Percentiles rank a stretch among this genome's conserved stretches.
These are phyloP conservation scores for Macrobrachium rosenbergii DNA, from an alignment of 1,140 invertebrate genomes.

Conservation along the genomic window DNA sequence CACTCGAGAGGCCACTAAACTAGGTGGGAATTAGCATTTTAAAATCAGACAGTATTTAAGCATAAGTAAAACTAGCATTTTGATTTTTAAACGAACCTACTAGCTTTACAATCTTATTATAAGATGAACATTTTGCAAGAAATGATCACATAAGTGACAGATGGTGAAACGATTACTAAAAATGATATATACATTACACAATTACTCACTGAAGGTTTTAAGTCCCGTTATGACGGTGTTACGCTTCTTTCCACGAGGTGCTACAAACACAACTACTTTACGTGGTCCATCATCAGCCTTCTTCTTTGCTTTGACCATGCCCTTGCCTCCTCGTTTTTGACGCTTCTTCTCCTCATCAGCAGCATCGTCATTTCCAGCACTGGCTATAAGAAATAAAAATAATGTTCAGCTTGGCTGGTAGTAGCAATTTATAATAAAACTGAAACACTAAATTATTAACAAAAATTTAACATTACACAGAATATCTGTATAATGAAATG, in stretches of 20 bases:
- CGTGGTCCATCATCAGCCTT: slow-evolving; percentile 82
- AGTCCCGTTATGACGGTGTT: slow-evolving; percentile 84
- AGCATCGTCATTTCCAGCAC: slow-evolving; percentile 75
- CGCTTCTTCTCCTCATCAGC: slow-evolving; percentile 93
- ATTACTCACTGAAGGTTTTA: slow-evolving; percentile 82
- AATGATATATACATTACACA: background rate
- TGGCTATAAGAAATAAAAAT: slow-evolving; percentile 34
- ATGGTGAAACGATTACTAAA: slow-evolving; percentile 23
- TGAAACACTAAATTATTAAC: too few relatives aligned
- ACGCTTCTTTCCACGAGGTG: slow-evolving; percentile 98
- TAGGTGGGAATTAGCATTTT: too few relatives aligned
- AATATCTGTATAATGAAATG: too few relatives aligned
- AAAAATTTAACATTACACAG: too few relatives aligned
- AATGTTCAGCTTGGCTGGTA: too few relatives aligned
- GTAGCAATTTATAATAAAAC: background rate
- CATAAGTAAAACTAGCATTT: too few relatives aligned
- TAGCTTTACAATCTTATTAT: too few relatives aligned
- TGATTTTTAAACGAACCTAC: too few relatives aligned
- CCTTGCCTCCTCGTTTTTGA: slow-evolving; percentile 91
- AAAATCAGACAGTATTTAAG: too few relatives aligned
- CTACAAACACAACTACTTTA: slow-evolving; percentile 85
- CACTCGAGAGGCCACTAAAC: too few relatives aligned
- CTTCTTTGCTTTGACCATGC: slow-evolving; percentile 89
- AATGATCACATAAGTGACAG: background rate
- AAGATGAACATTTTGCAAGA: too few relatives aligned